Evolutionary conservation across 2,797 vertebrate species (phyloP).

Genomic region (Pyrocephalus nanus): DNA sequence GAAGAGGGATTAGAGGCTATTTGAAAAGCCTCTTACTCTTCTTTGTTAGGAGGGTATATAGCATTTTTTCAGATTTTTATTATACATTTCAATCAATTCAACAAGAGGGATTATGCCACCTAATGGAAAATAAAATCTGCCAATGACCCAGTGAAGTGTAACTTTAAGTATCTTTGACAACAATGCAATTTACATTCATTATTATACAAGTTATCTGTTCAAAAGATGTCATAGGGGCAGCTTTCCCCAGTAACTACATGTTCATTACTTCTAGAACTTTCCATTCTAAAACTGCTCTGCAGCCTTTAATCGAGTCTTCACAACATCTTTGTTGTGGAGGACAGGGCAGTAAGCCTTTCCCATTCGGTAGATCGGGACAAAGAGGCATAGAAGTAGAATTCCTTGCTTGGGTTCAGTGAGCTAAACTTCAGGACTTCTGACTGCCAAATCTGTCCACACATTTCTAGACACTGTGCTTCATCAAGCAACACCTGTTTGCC

Average conservation of each 20-base stretch:
- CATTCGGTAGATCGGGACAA: background rate
- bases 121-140: constrained; percentile 69
- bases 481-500: background rate
- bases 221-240: background rate
- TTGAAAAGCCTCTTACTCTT: constrained; percentile 72
- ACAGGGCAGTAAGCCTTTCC: background rate
- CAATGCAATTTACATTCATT: constrained; percentile 36
- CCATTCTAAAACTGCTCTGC: background rate
- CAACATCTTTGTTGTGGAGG: background rate
- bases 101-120: constrained; percentile 69
- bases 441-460: background rate
- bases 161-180: constrained; percentile 59
- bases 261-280: background rate
- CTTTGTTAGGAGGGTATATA: constrained; percentile 57
- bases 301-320: background rate
- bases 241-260: background rate
- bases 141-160: constrained; percentile 59
- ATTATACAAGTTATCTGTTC: background rate
- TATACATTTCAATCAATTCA: constrained; percentile 67
- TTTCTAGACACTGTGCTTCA: background rate
- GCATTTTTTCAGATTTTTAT: constrained; percentile 67
- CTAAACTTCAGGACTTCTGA: background rate
- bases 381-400: background rate
- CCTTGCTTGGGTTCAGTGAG: background rate
- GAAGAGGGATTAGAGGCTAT: constrained; percentile 68